A percentile compares a stretch with the other conserved stretches of the same genome.
Evolutionary conservation across 2,888 invertebrate species (phyloP).

Genomic region (Watsonalla binaria): DNA sequence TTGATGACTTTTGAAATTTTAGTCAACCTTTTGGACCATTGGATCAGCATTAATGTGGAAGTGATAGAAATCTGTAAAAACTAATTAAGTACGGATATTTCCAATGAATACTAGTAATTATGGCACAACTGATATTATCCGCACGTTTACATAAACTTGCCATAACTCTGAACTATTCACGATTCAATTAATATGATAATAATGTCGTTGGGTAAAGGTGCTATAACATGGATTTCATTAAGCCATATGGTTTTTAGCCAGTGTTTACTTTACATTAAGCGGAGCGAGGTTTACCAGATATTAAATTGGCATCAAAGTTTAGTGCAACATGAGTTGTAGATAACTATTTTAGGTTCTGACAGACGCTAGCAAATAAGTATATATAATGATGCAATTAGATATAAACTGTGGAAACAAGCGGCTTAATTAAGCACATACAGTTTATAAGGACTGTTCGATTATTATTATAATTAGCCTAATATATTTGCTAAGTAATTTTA

Average conservation of each 20-base stretch:
- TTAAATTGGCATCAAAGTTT: neutral
- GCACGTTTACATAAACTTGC: constrained; percentile 23
- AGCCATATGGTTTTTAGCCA: constrained; percentile 13
- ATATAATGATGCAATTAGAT: constrained; percentile 1
- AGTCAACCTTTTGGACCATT: too few species aligned
- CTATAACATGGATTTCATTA: constrained; percentile 19
- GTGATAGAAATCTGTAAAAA: too few species aligned
- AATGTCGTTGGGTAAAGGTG: constrained; percentile 20
- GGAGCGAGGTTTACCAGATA: neutral
- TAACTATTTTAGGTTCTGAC: neutral
- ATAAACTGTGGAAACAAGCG: neutral
- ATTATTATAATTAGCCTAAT: too few species aligned
- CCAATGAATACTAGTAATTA: too few species aligned
- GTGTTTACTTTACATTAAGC: neutral
- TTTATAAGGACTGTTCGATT: too few species aligned
- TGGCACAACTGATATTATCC: constrained; percentile 15
- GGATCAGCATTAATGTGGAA: too few species aligned
- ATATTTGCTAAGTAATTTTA: too few species aligned
- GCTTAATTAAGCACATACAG: too few species aligned
- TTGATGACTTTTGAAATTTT: too few species aligned
- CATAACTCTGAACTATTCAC: constrained; percentile 14
- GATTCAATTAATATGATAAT: constrained; percentile 27
- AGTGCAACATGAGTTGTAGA: neutral
- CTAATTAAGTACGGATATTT: too few species aligned
- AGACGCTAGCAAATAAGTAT: neutral